These are phyloP conservation scores for Zapus hudsonius DNA, from an alignment of 2,113 vertebrate species.

Conservation along the genomic window DNA sequence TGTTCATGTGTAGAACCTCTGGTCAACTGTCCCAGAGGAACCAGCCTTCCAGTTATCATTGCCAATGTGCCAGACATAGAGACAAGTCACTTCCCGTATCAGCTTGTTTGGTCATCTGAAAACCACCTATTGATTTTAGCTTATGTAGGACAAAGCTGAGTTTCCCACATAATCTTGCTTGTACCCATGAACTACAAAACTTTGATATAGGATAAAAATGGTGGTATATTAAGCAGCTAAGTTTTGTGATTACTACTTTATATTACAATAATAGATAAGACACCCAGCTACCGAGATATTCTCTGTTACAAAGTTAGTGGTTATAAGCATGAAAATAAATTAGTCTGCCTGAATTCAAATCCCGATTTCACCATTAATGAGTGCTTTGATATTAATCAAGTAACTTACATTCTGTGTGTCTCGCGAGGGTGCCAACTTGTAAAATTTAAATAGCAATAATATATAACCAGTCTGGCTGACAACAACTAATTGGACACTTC, in stretches of 20 bases:
- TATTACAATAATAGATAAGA: background rate
- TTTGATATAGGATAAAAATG: background rate
- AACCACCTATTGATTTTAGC: background rate
- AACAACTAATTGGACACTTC: background rate
- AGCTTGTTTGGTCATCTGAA: background rate
- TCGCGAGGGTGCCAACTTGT: background rate
- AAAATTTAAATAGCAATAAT: constrained; percentile 16
- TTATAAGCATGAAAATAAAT: background rate
- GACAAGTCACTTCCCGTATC: background rate
- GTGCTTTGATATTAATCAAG: too few species aligned
- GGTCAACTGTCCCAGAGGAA: background rate
- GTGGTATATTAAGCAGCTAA: background rate
- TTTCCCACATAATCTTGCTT: background rate
- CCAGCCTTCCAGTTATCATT: background rate
- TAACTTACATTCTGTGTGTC: background rate
- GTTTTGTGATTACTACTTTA: background rate
- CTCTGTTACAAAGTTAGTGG: background rate
- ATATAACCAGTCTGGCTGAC: background rate
- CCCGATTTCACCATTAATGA: background rate
- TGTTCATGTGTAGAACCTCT: background rate
- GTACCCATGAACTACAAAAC: background rate
- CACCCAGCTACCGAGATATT: background rate
- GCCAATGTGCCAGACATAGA: background rate
- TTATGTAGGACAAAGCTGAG: background rate
- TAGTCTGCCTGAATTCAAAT: background rate